Evolutionary conservation across 2,888 invertebrate species (phyloP).

Genomic region (Leptarthrus brevirostris): DNA sequence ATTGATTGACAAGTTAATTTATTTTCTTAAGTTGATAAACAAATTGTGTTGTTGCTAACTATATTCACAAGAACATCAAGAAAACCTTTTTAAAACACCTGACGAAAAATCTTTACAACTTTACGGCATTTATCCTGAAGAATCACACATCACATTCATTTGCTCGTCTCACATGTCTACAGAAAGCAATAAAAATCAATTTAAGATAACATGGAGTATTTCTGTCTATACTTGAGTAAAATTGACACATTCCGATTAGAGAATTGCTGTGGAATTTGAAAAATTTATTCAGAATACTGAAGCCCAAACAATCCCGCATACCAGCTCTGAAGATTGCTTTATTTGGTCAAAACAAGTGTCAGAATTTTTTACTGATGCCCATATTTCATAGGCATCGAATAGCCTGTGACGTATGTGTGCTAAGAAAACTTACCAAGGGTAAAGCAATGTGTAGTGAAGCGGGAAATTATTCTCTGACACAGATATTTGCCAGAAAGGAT

Average conservation of each 20-base stretch:
- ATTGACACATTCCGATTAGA: not conserved
- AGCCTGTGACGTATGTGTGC: not conserved
- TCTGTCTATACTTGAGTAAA: not conserved
- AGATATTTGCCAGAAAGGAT: not conserved
- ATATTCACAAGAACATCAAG: too few species aligned
- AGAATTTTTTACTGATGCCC: not conserved
- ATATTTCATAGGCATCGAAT: not conserved
- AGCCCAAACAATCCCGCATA: too few species aligned
- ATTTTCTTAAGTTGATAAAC: too few species aligned
- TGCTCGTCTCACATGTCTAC: too few species aligned
- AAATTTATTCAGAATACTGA: not conserved
- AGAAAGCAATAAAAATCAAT: not conserved
- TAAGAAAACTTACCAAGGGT: not conserved
- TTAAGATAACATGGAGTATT: not conserved
- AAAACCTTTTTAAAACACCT: too few species aligned
- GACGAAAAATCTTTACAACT: too few species aligned
- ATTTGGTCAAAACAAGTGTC: not conserved
- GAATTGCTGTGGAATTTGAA: not conserved
- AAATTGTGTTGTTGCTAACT: too few species aligned
- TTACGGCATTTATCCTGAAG: too few species aligned
- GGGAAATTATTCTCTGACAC: not conserved
- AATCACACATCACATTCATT: not conserved
- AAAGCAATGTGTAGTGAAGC: not conserved
- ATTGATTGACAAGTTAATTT: too few species aligned
- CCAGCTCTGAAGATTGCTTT: not conserved